Percentiles rank a stretch among this genome's conserved stretches.
These are phyloP conservation scores for Achlya flavicornis DNA, from an alignment of 2,888 invertebrate species.

Conservation along the genomic window DNA sequence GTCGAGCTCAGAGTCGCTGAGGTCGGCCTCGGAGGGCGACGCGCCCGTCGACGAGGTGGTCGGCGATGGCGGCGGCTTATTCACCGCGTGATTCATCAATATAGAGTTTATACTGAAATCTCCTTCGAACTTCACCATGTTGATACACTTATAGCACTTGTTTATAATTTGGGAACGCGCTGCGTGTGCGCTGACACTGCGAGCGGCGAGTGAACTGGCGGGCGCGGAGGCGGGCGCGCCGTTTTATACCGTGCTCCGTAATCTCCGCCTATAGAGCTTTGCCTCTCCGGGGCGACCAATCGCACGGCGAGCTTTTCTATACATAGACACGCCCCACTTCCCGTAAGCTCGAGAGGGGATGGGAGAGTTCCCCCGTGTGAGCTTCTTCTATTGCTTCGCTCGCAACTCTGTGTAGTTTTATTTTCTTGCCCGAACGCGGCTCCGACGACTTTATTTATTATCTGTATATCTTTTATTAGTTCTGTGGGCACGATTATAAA, in stretches of 20 bases:
- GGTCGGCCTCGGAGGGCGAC: constrained; percentile 69
- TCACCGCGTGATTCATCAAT: constrained; percentile 84
- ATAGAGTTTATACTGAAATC: constrained; percentile 93
- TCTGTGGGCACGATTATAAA: constrained; percentile 54
- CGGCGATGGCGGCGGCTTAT: constrained; percentile 72
- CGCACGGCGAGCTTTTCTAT: constrained; percentile 62
- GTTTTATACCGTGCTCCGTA: constrained; percentile 59
- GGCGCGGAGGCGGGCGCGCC: constrained; percentile 70
- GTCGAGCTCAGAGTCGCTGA: constrained; percentile 88
- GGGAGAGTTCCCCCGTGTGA: constrained; percentile 26
- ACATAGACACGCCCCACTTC: constrained; percentile 64
- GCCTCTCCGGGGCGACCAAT: constrained; percentile 53
- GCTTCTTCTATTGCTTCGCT: constrained; percentile 27
- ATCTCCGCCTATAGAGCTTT: constrained; percentile 63
- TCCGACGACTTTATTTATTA: constrained; percentile 51
- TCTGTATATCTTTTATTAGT: constrained; percentile 48
- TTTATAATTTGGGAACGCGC: constrained; percentile 36
- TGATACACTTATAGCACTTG: constrained; percentile 60
- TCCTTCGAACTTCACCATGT: constrained; percentile 85
- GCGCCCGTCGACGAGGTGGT: constrained; percentile 69
- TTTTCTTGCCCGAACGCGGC: constrained; percentile 37
- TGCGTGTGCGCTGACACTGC: constrained; percentile 65
- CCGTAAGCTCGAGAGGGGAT: constrained; percentile 42
- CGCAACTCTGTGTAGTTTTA: constrained; percentile 35
- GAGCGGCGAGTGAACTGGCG: constrained; percentile 72